These are phyloP conservation scores for Montifringilla adamsi DNA, from an alignment of 2,113 vertebrate species.

Conservation along the genomic window DNA sequence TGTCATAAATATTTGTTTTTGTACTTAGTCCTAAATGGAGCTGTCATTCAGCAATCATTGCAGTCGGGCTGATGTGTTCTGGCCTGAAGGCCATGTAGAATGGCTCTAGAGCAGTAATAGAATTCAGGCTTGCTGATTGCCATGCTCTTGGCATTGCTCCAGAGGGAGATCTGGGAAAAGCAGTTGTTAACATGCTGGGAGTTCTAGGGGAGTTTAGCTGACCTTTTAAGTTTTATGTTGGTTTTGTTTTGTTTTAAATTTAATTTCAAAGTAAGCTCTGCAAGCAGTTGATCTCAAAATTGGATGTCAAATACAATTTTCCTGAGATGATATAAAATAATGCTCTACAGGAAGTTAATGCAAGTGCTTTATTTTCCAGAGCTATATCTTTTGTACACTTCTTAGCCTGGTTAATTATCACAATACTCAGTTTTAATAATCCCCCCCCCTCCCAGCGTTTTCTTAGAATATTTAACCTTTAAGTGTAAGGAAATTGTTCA, in stretches of 20 bases:
- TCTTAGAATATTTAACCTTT: neutral
- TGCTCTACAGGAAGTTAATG: neutral
- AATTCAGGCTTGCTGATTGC: neutral
- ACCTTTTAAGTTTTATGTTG: neutral
- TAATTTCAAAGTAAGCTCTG: neutral
- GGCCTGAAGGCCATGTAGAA: neutral
- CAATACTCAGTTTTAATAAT: no score
- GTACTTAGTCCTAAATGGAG: neutral
- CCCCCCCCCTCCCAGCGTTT: neutral
- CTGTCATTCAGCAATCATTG: neutral
- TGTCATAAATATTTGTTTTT: neutral
- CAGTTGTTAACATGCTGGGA: neutral
- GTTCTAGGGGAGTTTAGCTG: neutral
- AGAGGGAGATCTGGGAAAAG: neutral
- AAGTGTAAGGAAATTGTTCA: neutral
- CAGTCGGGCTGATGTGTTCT: neutral
- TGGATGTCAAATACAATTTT: neutral
- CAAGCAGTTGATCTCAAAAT: neutral
- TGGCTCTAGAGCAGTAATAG: neutral
- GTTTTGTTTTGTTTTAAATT: neutral
- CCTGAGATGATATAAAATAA: neutral
- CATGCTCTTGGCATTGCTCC: neutral
- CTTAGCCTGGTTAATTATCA: neutral
- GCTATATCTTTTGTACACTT: neutral
- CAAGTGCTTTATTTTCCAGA: neutral